Evolutionary conservation across 1,140 invertebrate species (phyloP).

Genomic region (Apocrypta bakeri): DNA sequence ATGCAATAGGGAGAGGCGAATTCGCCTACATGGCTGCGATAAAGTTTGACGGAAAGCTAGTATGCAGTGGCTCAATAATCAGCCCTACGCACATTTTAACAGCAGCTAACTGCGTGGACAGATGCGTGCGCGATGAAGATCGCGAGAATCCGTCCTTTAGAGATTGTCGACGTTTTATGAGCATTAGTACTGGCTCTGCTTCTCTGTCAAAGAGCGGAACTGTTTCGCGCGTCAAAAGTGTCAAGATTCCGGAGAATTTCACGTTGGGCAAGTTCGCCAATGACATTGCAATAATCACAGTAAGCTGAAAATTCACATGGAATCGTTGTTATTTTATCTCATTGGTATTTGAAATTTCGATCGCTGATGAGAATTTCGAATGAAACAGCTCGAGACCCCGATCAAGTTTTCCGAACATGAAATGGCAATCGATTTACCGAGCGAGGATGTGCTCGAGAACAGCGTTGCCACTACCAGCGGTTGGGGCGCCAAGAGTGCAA

Average conservation of each 20-base stretch:
- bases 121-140: background rate
- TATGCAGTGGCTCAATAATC: background rate
- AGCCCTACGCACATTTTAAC: constrained; percentile 1
- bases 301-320: background rate
- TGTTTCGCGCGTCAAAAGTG: background rate
- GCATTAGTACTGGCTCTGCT: background rate
- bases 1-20: background rate
- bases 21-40: background rate
- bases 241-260: background rate
- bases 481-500: background rate
- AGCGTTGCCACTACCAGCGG: background rate
- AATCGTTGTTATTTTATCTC: too few relatives aligned
- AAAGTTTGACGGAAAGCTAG: background rate
- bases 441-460: background rate
- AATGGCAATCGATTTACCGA: background rate
- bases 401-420: constrained; percentile 4
- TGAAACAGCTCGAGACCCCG: background rate
- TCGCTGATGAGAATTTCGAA: background rate
- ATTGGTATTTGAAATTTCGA: too few relatives aligned
- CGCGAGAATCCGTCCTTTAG: background rate
- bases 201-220: background rate
- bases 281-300: background rate
- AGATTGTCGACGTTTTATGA: background rate
- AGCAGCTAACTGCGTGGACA: background rate
- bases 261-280: background rate